Conservation (phyloP, 1,140 invertebrate genomes). For the Ceratitis capitata region DNA sequence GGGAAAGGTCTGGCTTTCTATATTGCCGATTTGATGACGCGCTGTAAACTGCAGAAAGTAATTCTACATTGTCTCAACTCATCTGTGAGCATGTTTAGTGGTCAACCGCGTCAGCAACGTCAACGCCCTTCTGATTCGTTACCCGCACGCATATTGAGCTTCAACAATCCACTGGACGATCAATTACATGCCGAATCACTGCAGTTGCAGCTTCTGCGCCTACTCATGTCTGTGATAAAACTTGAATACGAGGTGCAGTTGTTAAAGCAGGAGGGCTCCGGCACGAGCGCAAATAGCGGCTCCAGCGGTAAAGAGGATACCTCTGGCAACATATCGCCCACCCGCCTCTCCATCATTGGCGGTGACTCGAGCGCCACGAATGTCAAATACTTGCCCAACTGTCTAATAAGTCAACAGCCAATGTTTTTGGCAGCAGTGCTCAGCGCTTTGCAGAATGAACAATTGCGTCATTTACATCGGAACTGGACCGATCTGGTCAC, state of each 20-base stretch:
- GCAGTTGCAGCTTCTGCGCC: conserved; percentile 79
- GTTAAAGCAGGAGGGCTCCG: conserved; percentile 67
- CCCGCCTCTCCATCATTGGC: conserved; percentile 47
- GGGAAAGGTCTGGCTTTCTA: conserved; percentile 84
- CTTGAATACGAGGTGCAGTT: conserved; percentile 76
- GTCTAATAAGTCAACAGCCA: conserved; percentile 81
- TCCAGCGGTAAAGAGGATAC: conserved; percentile 45
- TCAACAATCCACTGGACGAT: conserved; percentile 79
- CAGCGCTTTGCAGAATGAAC: conserved; percentile 77
- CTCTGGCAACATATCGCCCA: conserved; percentile 56
- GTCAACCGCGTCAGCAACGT: conserved; percentile 8
- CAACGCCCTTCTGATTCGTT: conserved; percentile 68
- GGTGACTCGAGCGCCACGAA: conserved; percentile 54
- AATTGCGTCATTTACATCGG: conserved; percentile 77
- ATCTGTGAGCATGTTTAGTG: conserved; percentile 71
- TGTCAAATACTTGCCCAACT: conserved; percentile 73
- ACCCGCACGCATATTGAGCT: conserved; percentile 84
- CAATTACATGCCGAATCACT: conserved; percentile 79
- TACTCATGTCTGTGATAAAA: conserved; percentile 75
- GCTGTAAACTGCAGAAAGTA: conserved; percentile 91
- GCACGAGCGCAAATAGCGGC: not conserved
- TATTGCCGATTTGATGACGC: conserved; percentile 81
- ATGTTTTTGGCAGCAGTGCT: conserved; percentile 87
- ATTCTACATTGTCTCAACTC: conserved; percentile 85
- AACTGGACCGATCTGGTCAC: conserved; percentile 86